These are phyloP conservation scores for Condylura cristata DNA, from an alignment of 2,113 vertebrate genomes.

Conservation along the genomic window DNA sequence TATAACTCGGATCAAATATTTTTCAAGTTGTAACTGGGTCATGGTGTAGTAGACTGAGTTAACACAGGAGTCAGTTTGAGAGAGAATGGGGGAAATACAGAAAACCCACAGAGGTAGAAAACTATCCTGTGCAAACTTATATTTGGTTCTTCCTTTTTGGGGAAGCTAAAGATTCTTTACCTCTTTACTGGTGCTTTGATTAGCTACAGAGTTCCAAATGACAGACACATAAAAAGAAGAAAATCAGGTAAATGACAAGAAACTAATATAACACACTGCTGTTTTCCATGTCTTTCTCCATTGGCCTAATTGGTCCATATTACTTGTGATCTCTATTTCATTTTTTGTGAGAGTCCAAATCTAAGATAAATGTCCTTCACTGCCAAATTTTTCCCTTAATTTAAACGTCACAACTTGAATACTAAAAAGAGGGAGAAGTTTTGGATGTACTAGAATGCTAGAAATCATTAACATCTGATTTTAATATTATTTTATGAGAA, in stretches of 20 bases:
- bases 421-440: neutral
- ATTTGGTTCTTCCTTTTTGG: slow-evolving; percentile 7
- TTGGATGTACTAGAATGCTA: neutral
- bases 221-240: neutral
- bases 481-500: slow-evolving; percentile 32
- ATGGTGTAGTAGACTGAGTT: neutral
- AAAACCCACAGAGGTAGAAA: neutral
- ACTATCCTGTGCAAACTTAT: slow-evolving; percentile 32
- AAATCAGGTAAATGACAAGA: neutral
- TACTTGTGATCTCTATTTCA: neutral
- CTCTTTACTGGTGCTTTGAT: neutral
- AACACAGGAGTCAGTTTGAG: neutral
- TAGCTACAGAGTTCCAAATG: neutral
- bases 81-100: neutral
- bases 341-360: neutral
- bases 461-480: neutral
- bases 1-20: neutral
- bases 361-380: neutral
- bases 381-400: neutral
- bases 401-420: slow-evolving; percentile 22
- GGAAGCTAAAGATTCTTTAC: neutral
- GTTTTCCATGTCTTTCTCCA: neutral
- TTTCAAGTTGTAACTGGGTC: slow-evolving; percentile 39
- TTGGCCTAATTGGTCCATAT: neutral
- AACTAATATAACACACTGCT: neutral